Conservation (phyloP, 1,140 invertebrate genomes). For the Bemisia tabaci region DNA sequence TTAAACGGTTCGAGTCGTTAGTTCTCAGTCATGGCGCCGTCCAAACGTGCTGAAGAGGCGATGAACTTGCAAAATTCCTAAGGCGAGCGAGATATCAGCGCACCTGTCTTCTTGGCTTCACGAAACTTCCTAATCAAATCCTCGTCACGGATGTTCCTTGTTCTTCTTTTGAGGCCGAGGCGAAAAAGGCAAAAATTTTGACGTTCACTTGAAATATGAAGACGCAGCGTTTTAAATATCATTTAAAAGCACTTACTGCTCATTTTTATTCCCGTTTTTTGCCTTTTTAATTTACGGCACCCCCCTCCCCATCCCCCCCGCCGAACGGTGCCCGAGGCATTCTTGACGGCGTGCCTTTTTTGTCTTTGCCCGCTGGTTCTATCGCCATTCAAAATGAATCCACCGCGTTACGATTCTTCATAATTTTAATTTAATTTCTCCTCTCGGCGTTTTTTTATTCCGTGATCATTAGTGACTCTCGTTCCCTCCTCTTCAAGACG, state of each 20-base stretch:
- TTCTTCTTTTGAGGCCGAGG: too few species aligned
- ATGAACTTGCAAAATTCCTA: too few species aligned
- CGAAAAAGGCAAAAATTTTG: not conserved
- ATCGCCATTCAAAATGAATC: not conserved
- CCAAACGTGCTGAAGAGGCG: too few species aligned
- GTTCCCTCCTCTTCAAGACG: too few species aligned
- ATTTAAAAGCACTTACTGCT: not conserved
- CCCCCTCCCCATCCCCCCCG: not conserved
- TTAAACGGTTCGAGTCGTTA: too few species aligned
- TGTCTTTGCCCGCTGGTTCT: not conserved
- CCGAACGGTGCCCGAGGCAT: not conserved
- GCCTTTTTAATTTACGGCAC: not conserved
- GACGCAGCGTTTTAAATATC: not conserved
- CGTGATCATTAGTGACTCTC: too few species aligned
- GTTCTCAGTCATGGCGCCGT: too few species aligned
- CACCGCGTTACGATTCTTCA: not conserved
- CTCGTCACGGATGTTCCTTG: too few species aligned
- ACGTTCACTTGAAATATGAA: not conserved
- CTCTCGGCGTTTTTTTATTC: too few species aligned
- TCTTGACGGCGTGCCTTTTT: not conserved
- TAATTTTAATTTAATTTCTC: not conserved
- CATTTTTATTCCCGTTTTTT: not conserved
- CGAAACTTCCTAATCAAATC: too few species aligned
- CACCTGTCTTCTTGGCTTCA: too few species aligned
- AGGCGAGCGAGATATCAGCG: too few species aligned